phyloP scores from a whole-genome alignment of 2,797 vertebrate species.

The Meda fulgida region DNA sequence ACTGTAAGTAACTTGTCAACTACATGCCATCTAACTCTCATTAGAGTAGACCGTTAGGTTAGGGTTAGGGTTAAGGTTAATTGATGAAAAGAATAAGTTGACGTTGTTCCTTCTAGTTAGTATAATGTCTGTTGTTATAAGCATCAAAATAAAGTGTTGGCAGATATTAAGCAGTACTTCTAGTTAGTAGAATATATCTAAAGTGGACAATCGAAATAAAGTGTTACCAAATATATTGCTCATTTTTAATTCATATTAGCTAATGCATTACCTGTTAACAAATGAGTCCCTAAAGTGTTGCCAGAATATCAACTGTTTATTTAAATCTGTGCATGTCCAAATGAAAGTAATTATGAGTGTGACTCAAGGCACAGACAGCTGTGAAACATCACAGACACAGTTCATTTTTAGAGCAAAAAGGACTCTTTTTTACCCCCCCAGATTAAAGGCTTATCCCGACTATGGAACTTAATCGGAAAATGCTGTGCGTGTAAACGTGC shows the following conservation, averaged over 20 bases:
- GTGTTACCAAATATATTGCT: not conserved
- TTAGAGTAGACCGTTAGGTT: no score
- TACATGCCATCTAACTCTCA: no score
- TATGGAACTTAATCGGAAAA: not conserved
- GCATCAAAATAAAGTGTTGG: not conserved
- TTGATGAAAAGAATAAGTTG: no score
- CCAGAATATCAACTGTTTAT: not conserved
- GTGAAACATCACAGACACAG: conserved; percentile 1
- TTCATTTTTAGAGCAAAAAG: not conserved
- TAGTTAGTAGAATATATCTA: not conserved
- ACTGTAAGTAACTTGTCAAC: no score
- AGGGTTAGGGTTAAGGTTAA: no score
- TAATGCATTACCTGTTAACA: not conserved
- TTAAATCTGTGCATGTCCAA: not conserved
- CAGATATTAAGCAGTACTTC: not conserved
- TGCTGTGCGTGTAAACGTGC: conserved; percentile 13
- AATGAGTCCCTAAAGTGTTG: not conserved
- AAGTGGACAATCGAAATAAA: not conserved
- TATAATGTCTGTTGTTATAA: no score
- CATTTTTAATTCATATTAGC: not conserved
- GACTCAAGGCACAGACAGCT: not conserved
- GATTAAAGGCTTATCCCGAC: conserved; percentile 25
- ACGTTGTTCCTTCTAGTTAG: no score
- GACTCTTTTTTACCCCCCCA: not conserved
- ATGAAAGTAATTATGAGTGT: not conserved